Percentiles rank a stretch among this genome's conserved stretches.
These are phyloP conservation scores for Branchinecta lynchi DNA, from an alignment of 1,140 invertebrate species.

Conservation along the genomic window DNA sequence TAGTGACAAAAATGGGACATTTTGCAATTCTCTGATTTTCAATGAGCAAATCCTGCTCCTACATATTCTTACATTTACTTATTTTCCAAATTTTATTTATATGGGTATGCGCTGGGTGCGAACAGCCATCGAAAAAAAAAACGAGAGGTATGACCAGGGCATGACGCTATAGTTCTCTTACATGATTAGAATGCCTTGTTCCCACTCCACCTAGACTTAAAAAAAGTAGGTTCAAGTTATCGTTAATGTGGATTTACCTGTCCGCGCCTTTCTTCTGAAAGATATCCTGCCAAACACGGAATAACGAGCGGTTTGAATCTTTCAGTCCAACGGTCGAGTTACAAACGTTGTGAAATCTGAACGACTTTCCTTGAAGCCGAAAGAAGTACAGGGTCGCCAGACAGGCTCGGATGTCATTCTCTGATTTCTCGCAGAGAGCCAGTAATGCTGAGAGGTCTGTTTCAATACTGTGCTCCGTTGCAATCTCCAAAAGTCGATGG, in stretches of 20 bases:
- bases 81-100: no score
- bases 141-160: no score
- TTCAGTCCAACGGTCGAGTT: constrained; percentile 60
- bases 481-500: constrained; percentile 50
- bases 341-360: constrained; percentile 48
- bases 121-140: no score
- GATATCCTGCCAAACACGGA: constrained; percentile 66
- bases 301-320: constrained; percentile 67
- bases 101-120: no score
- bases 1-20: no score
- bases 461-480: constrained; percentile 46
- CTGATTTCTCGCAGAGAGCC: constrained; percentile 58
- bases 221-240: constrained; percentile 15
- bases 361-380: constrained; percentile 32
- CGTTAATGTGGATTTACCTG: constrained; percentile 17
- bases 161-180: no score
- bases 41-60: no score
- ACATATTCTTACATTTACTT: no score
- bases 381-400: constrained; percentile 70
- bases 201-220: background rate
- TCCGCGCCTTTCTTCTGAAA: constrained; percentile 44
- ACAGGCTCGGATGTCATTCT: constrained; percentile 76
- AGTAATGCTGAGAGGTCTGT: constrained; percentile 52
- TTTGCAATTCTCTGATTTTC: no score
- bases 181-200: background rate